Conservation (phyloP, 2,888 invertebrate species). For the Microctonus brassicae region DNA sequence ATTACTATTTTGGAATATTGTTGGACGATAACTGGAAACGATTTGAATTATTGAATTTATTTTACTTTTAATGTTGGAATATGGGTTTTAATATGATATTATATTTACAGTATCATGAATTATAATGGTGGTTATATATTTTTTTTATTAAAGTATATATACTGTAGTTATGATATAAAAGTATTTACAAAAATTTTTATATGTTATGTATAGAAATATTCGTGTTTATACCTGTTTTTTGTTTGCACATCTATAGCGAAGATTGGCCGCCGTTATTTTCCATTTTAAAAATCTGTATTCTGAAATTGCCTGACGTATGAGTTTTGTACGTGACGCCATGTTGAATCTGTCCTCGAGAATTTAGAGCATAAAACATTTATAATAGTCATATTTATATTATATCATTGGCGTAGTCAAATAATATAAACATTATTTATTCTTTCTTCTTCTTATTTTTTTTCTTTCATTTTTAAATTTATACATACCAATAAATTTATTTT, state of each 20-base stretch:
- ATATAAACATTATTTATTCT: background rate
- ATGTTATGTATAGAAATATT: too few relatives aligned
- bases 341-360: slow-evolving; percentile 34
- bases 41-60: background rate
- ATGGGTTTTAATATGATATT: background rate
- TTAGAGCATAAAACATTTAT: slow-evolving; percentile 19
- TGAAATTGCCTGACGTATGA: slow-evolving; percentile 24
- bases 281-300: slow-evolving; percentile 17
- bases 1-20: background rate
- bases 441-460: background rate
- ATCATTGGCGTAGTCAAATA: background rate
- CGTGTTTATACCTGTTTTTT: too few relatives aligned
- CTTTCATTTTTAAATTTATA: background rate
- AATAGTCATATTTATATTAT: background rate
- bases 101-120: background rate
- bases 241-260: slow-evolving; percentile 20
- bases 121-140: background rate
- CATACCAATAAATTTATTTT: background rate
- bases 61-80: background rate
- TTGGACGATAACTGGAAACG: background rate
- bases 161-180: too few relatives aligned
- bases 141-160: background rate
- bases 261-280: slow-evolving; percentile 29
- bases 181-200: too few relatives aligned
- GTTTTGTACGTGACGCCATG: slow-evolving; percentile 43